Evolutionary conservation across 2,888 invertebrate species (phyloP).

Genomic region (Eupithecia insigniata): DNA sequence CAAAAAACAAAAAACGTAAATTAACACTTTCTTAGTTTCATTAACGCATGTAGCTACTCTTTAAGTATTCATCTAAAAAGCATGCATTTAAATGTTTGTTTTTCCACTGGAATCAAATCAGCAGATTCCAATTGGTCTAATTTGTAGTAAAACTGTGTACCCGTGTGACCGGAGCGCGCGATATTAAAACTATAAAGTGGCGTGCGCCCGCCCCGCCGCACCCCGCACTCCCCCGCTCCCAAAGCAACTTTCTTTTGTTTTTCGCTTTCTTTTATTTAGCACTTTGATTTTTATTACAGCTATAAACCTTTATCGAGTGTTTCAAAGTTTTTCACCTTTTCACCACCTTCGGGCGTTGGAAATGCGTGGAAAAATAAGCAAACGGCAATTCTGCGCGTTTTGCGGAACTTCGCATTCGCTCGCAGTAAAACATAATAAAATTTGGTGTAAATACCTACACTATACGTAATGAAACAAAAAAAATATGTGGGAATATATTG

Average conservation of each 20-base stretch:
- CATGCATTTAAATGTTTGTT: conserved; percentile 11
- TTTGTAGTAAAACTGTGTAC: conserved; percentile 71
- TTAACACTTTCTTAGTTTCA: not conserved
- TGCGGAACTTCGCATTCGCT: not conserved
- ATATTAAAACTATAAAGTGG: conserved; percentile 84
- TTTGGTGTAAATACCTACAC: too few relatives aligned
- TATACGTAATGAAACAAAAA: conserved; percentile 48
- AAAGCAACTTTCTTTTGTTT: conserved; percentile 56
- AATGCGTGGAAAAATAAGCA: not conserved
- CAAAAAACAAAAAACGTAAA: not conserved
- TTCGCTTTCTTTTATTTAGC: conserved; percentile 62
- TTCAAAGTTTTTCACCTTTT: conserved; percentile 48
- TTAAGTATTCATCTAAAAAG: not conserved
- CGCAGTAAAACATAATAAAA: conserved; percentile 12
- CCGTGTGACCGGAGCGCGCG: conserved; percentile 69
- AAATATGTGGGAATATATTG: conserved; percentile 57
- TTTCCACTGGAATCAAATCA: conserved; percentile 7
- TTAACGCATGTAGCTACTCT: not conserved
- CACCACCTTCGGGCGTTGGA: conserved; percentile 22
- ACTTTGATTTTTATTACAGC: conserved; percentile 59
- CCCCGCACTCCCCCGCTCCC: conserved; percentile 50
- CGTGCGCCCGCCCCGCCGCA: conserved; percentile 53
- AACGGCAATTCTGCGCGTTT: conserved; percentile 1
- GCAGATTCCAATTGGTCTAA: conserved; percentile 55
- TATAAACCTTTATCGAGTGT: conserved; percentile 58